Evolutionary conservation across 2,888 invertebrate species (phyloP), one percentile per base, ranked within the genome.

Genomic region (Tetramorium bicarinatum): DNA sequence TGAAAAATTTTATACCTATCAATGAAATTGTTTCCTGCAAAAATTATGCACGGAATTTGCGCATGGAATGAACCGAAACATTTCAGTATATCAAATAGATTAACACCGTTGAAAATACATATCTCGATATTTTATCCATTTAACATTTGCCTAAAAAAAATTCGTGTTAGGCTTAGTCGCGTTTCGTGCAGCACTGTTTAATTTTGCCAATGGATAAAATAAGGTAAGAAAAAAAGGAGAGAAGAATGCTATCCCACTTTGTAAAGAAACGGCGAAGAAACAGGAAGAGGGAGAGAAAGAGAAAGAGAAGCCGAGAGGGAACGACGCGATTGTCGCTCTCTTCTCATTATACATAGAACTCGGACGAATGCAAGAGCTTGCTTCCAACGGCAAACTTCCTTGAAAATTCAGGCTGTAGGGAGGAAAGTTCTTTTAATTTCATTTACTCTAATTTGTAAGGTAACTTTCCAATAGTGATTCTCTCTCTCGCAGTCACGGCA

Each of bases 401-500:
- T 88, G 91, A 90, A 92, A 92, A 92, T 91, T 87, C 89, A 85
- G 90, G 89, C 90, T 91, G 90, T 90, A 88, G 86, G 87, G 87
- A 75, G 82, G 88, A 93, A 93, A 92, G 90, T 93, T 93, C 93
- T 94, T 94, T 93, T 92, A 93, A 94, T 94, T 94, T 93, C 93
- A 94, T 94, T 93, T 92, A 91, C 93, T 92, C 91, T 94, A 94
- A 94, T 94, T 94, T 94, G 93, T 92, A 93, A 93, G 93, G 93
- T 93, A 93, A 94, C 93, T 94, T 94, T 94, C 93, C 93, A 92
- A 94, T 93, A 93, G 93, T 91, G 91, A 92, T 93, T 92, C 93
- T 72, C 72, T 69, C 69, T 91, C 89, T 84, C 61, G 85, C 77
- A 83, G 86, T 84, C 69, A 83, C 85, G 86, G 76, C 66, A 69